phyloP scores from a whole-genome alignment of 1,140 invertebrate species.

The Diorhabda elongata region DNA sequence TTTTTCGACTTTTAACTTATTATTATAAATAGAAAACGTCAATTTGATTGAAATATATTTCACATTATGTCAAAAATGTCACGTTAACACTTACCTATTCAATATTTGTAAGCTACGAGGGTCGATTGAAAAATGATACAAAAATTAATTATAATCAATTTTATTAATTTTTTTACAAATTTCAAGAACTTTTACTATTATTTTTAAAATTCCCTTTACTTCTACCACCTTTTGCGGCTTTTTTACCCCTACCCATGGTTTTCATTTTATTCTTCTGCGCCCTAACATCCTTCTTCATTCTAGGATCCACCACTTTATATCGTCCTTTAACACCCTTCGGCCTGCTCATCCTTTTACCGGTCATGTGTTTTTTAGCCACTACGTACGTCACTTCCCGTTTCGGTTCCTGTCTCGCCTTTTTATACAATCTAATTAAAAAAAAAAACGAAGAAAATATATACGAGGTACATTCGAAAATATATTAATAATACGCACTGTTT shows the following conservation, averaged over 20 bases:
- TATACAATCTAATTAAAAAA: slow-evolving; percentile 71
- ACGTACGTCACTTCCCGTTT: slow-evolving; percentile 93
- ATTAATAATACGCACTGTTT: slow-evolving; percentile 64
- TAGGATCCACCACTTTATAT: slow-evolving; percentile 90
- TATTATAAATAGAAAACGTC: no score
- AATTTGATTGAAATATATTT: no score
- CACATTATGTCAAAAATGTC: no score
- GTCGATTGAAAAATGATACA: no score
- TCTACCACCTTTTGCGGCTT: slow-evolving; percentile 24
- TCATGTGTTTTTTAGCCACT: slow-evolving; percentile 84
- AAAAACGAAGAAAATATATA: slow-evolving; percentile 3
- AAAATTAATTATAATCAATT: no score
- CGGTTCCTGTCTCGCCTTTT: slow-evolving; percentile 77
- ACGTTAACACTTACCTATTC: no score
- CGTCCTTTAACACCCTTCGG: slow-evolving; percentile 87
- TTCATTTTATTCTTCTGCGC: slow-evolving; percentile 63
- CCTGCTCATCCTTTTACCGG: slow-evolving; percentile 69
- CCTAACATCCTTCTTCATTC: slow-evolving; percentile 92
- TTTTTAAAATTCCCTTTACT: not conserved
- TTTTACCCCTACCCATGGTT: slow-evolving; percentile 45
- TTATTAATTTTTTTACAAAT: no score
- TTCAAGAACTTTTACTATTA: no score
- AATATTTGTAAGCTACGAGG: no score
- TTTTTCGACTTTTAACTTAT: no score
- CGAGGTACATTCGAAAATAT: not conserved